Evolutionary conservation across 2,113 vertebrate species (phyloP).

Genomic region (Anseranas semipalmata): DNA sequence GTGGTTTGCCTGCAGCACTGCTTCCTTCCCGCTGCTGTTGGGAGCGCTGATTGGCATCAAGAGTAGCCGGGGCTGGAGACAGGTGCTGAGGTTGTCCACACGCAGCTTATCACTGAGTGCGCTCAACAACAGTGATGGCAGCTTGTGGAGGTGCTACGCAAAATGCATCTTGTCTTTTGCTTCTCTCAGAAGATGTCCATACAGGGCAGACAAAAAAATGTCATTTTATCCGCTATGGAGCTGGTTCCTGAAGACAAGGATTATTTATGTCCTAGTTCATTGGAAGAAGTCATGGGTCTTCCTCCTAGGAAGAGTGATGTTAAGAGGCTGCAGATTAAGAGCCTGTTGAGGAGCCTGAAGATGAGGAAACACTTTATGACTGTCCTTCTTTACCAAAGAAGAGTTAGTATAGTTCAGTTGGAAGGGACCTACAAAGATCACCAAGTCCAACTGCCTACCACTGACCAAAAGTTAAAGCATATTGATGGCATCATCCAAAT

Average conservation of each 20-base stretch:
- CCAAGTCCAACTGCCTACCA: background rate
- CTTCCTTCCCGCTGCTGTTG: rapidly evolving
- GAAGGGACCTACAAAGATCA: background rate
- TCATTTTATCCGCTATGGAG: background rate
- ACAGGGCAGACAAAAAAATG: background rate
- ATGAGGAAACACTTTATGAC: background rate
- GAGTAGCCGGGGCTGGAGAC: background rate
- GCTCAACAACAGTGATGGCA: background rate
- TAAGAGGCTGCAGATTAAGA: background rate
- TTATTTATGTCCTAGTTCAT: background rate
- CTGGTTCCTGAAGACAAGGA: background rate
- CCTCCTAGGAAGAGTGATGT: background rate
- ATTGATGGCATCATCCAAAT: background rate
- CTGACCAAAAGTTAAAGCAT: background rate
- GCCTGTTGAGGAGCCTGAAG: background rate
- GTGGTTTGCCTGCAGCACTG: background rate
- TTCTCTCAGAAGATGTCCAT: background rate
- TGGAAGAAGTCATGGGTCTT: background rate
- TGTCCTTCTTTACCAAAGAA: background rate
- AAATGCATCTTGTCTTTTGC: background rate
- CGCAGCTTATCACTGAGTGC: background rate
- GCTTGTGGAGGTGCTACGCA: background rate
- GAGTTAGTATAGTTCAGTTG: background rate
- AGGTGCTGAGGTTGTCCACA: background rate
- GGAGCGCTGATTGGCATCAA: background rate